Evolutionary conservation across 2,113 vertebrate genomes (phyloP).

Genomic region (Tragelaphus buxtoni): DNA sequence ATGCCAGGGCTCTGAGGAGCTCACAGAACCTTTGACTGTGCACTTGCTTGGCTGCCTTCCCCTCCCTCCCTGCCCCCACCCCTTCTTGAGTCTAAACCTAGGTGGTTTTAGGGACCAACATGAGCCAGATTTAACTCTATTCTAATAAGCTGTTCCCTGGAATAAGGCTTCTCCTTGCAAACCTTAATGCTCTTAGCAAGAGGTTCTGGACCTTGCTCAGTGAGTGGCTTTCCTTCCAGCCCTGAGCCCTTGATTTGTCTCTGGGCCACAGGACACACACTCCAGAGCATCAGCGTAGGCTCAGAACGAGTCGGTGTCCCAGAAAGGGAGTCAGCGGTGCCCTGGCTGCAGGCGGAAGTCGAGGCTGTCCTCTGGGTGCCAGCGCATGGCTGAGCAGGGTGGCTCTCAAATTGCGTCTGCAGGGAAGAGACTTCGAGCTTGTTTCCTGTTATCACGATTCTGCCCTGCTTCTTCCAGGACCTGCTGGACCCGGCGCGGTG

Average conservation of each 20-base stretch:
- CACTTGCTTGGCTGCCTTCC: neutral
- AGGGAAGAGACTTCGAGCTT: neutral
- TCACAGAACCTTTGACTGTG: neutral
- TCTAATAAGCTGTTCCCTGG: neutral
- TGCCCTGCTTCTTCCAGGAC: constrained; percentile 82
- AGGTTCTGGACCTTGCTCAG: neutral
- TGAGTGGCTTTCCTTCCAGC: neutral
- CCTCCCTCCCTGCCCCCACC: accelerated
- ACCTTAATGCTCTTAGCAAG: neutral
- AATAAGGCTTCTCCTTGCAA: neutral
- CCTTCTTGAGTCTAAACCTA: neutral
- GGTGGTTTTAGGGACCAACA: neutral
- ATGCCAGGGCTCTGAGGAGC: neutral
- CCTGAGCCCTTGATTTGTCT: neutral
- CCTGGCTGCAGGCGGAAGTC: neutral
- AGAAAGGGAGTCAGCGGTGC: neutral
- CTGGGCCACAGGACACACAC: neutral
- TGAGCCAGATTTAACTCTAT: neutral
- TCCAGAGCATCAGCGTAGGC: neutral
- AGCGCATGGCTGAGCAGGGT: neutral
- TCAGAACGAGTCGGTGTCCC: neutral
- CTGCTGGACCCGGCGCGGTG: constrained; percentile 98
- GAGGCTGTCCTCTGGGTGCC: neutral
- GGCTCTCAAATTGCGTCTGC: neutral
- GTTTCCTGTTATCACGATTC: neutral